Evolutionary conservation across 2,797 vertebrate species (phyloP), one percentile per base, ranked within the genome.

Genomic region (Iguana delicatissima): DNA sequence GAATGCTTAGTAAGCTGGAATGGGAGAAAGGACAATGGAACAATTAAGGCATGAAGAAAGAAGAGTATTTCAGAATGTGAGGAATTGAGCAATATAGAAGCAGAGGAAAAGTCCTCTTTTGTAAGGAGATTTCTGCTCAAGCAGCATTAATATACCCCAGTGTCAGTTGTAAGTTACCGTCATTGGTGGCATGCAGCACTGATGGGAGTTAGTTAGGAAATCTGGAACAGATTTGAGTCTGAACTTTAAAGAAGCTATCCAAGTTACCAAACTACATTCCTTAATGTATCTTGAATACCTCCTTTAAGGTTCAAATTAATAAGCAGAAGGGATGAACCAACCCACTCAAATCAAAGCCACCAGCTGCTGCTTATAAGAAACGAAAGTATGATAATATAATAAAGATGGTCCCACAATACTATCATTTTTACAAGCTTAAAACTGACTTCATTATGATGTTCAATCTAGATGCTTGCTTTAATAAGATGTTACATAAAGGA

Each of bases 391-490:
- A 46, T 64, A 84, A 29, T 69, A 38, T 29, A 6, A 8, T 16
- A 90, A 91, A 84, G 50, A 82, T 82, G 72, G 3, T 1, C 26
- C n/a, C 59, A 62, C 85, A 0, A n/a, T 50, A 52, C 20, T 35
- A 8, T 57, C 42, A 22, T 83, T 86, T 55, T 18, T 38, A 35
- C 13, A 32, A 22, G 1, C 64, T 62, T 46, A 57, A 6, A 80
- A 89, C 20, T 79, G 79, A 50, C 76, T 20, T 1, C 42, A 62
- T 87, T 69, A n/a, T 62, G 35, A 62, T 82, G 55, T 59, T 35
- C 16, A 59, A 22, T 57, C 1, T 38, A 1, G 59, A 80, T 29
- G 59, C 38, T 92, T 93, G 86, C 32, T 74, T 67, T 81, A 88
- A 81, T 24, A 88, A 81, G 4, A n/a, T 77, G 32, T 72, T 67